Conservation (phyloP, 2,797 vertebrate species). For the Columba guinea region DNA sequence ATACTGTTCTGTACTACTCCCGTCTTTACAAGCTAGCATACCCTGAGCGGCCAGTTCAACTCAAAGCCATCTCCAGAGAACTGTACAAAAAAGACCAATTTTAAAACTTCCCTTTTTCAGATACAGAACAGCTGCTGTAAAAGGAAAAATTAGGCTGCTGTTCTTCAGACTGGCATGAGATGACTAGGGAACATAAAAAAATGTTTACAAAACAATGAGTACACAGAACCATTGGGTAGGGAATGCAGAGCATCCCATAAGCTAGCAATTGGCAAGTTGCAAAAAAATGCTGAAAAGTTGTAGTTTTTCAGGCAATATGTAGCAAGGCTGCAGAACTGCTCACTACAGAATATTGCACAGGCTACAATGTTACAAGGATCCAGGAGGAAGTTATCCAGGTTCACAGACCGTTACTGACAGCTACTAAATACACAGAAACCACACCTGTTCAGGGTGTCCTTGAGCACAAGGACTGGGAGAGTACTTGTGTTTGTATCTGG, state of each 20-base stretch:
- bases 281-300: neutral
- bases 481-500: neutral
- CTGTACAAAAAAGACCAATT: neutral
- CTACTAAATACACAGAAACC: neutral
- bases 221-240: neutral
- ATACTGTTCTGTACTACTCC: neutral
- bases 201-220: neutral
- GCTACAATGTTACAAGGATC: neutral
- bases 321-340: neutral
- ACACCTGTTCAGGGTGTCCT: neutral
- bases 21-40: neutral
- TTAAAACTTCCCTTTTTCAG: neutral
- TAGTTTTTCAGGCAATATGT: neutral
- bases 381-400: neutral
- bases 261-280: neutral
- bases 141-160: neutral
- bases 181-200: neutral
- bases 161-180: neutral
- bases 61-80: neutral
- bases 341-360: neutral
- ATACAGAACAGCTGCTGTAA: neutral
- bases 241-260: neutral
- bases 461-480: neutral
- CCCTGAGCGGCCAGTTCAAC: neutral
- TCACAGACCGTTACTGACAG: neutral